These are phyloP conservation scores for Sinopyrophorus schimmeli DNA, from an alignment of 2,888 invertebrate species.

Conservation along the genomic window DNA sequence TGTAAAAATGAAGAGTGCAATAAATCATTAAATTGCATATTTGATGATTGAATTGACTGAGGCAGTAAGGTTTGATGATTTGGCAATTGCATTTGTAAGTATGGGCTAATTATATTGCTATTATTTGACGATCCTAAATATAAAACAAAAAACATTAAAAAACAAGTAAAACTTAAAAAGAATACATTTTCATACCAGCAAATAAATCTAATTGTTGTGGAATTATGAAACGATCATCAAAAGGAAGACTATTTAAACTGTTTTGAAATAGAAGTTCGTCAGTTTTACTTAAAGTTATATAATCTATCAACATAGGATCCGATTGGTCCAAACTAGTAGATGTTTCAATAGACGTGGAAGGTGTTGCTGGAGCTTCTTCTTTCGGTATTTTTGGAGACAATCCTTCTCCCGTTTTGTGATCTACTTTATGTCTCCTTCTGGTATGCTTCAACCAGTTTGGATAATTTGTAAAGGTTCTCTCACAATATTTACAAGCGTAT, in stretches of 20 bases:
- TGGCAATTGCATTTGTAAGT: slow-evolving; percentile 45
- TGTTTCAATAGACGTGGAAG: too few species aligned
- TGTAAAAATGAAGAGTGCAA: slow-evolving; percentile 39
- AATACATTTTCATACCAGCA: slow-evolving; percentile 36
- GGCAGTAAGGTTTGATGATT: slow-evolving; percentile 36
- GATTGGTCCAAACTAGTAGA: slow-evolving; percentile 6
- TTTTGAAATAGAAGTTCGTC: slow-evolving; percentile 49
- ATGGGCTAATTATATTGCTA: slow-evolving; percentile 43
- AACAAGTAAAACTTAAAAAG: neutral
- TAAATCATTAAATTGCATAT: slow-evolving; percentile 43
- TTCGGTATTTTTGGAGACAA: slow-evolving; percentile 40
- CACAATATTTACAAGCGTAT: slow-evolving; percentile 61
- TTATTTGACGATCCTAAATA: slow-evolving; percentile 38
- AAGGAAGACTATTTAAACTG: slow-evolving; percentile 47
- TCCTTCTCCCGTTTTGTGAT: slow-evolving; percentile 49
- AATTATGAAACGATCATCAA: slow-evolving; percentile 45
- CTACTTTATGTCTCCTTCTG: slow-evolving; percentile 59
- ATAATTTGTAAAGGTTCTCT: slow-evolving; percentile 60
- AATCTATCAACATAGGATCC: slow-evolving; percentile 41
- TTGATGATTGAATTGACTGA: slow-evolving; percentile 32
- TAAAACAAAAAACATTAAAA: slow-evolving; percentile 20
- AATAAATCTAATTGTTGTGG: slow-evolving; percentile 45
- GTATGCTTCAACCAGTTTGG: slow-evolving; percentile 65
- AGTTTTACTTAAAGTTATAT: slow-evolving; percentile 43
- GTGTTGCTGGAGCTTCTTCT: slow-evolving; percentile 25